Evolutionary conservation across 1,140 invertebrate species (phyloP).

Genomic region (Gryllus bimaculatus): DNA sequence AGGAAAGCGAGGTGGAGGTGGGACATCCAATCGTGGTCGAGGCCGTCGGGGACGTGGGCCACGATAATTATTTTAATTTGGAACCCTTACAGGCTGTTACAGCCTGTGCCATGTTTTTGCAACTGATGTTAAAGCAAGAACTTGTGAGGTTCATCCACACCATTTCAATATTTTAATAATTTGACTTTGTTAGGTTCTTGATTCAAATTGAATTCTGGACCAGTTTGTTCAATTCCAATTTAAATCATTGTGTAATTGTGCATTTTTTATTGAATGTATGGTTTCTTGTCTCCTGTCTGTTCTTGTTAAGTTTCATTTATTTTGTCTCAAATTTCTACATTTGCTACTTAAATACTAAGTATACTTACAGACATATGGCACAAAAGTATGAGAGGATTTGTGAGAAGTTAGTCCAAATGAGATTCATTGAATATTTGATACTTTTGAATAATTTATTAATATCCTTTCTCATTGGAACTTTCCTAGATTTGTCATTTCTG

Average conservation of each 20-base stretch:
- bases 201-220: background rate
- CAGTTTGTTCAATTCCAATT: background rate
- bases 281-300: too few species aligned
- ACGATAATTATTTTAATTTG: background rate
- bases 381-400: too few species aligned
- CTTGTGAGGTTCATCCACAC: background rate
- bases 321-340: too few species aligned
- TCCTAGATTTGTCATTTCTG: too few species aligned
- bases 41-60: constrained; percentile 1
- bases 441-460: too few species aligned
- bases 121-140: background rate
- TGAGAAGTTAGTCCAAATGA: too few species aligned
- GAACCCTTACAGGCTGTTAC: background rate
- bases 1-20: background rate
- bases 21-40: background rate
- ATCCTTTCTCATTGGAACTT: too few species aligned
- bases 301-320: too few species aligned
- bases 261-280: background rate
- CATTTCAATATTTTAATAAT: background rate
- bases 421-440: too few species aligned
- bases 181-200: background rate
- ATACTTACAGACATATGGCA: too few species aligned
- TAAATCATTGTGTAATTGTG: background rate
- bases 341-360: too few species aligned
- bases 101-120: background rate